Conservation (phyloP, 2,113 vertebrate genomes). For the Corythoichthys haematopterus region DNA sequence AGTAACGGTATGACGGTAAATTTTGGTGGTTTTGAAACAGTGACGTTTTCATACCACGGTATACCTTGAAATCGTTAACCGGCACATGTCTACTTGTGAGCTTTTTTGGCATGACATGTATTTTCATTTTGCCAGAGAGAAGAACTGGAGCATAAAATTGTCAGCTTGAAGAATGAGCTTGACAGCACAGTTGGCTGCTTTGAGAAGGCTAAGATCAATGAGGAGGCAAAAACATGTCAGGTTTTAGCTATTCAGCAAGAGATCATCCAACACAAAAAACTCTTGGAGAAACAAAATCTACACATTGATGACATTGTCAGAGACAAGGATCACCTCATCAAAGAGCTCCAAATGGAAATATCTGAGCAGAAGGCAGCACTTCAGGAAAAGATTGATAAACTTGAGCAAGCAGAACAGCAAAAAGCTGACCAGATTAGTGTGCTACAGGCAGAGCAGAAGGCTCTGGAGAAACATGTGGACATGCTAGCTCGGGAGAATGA, state of each 20-base stretch:
- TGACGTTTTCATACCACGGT: too few species aligned
- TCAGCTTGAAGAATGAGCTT: slow-evolving; percentile 62
- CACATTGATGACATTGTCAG: slow-evolving; percentile 57
- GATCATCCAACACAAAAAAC: slow-evolving; percentile 50
- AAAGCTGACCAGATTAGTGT: slow-evolving; percentile 30
- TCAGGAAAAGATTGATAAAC: slow-evolving; percentile 6
- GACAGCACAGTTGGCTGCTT: slow-evolving; percentile 40
- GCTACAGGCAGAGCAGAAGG: slow-evolving; percentile 24
- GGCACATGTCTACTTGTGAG: not conserved
- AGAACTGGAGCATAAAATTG: slow-evolving; percentile 73
- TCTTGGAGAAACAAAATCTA: slow-evolving; percentile 65
- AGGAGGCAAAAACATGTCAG: slow-evolving; percentile 39
- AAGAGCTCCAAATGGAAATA: slow-evolving; percentile 35
- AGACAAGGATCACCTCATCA: slow-evolving; percentile 32
- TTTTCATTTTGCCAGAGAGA: slow-evolving; percentile 48
- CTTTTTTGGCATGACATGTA: not conserved
- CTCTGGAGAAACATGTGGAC: slow-evolving; percentile 38
- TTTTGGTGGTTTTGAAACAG: too few species aligned
- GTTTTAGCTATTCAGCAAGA: slow-evolving; percentile 34
- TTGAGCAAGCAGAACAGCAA: slow-evolving; percentile 34
- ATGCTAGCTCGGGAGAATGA: slow-evolving; percentile 69
- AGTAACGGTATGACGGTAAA: too few species aligned
- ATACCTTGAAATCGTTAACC: too few species aligned
- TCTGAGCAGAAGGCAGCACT: not conserved
- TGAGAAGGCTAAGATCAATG: slow-evolving; percentile 34